Evolutionary conservation across 2,797 vertebrate species (phyloP), one percentile per base, ranked within the genome.

Genomic region (Notolabrus celidotus): DNA sequence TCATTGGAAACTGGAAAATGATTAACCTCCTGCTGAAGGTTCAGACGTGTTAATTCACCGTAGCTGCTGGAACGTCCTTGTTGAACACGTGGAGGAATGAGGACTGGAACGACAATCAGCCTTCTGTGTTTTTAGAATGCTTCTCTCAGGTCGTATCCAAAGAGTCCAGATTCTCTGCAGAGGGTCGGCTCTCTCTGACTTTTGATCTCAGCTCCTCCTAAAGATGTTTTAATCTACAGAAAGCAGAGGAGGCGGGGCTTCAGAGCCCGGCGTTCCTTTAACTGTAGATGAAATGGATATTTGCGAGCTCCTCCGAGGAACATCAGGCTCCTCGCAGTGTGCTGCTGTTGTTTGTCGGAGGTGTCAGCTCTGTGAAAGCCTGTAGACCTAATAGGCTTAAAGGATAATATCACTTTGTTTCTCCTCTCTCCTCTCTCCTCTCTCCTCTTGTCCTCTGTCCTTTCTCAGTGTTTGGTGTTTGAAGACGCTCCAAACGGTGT

Each of bases 401-500:
- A 19, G 75, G 84, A 83, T 77, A 43, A 66, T 41, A 68, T 79
- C 46, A 42, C 20, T 55, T 38, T 50, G 59, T 55, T 12, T 65
- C 52, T 33, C 39, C 43, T 67, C 42, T 60, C 39, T 27, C n/a
- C n/a, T n/a, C n/a, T n/a, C n/a, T n/a, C n/a, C n/a, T n/a, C n/a
- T n/a, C 52, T 33, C 39, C 52, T 33, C 39, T 43, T 67, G 42
- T 60, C 39, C 27, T 36, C 51, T 58, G 49, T 67, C 52, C 54
- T 65, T 60, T 14, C 54, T 29, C 84, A 99, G 96, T 98, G 96
- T 74, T 86, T 98, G 80, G 96, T 99, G 64, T 98, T 98, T 79
- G 97, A 98, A 89, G 96, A 98, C 16, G 94, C 96, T 14, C 96
- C 96, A 46, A 95, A 94, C 2, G 96, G 97, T 0, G 95, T 98